Percentiles rank a stretch among this genome's conserved stretches.
Conservation (phyloP, 1,140 invertebrate genomes). For the Ceratina japonica region DNA sequence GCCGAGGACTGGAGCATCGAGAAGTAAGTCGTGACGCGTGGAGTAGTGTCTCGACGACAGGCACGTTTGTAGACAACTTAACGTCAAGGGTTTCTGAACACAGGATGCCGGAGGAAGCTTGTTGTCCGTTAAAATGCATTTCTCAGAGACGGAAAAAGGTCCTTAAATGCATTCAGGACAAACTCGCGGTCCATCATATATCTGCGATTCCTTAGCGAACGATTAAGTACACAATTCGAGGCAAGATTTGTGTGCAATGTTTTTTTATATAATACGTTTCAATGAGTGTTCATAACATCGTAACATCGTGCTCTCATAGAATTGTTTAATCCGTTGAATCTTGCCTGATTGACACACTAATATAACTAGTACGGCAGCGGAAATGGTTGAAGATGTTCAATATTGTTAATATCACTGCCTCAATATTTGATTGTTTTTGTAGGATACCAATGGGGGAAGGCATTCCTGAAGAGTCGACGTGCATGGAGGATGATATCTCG, state of each 20-base stretch:
- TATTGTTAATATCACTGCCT: not conserved
- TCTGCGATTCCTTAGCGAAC: slow-evolving; percentile 65
- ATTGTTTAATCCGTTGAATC: not conserved
- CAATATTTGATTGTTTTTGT: slow-evolving; percentile 11
- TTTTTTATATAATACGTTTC: not conserved
- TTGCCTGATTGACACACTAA: slow-evolving; percentile 1
- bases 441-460: slow-evolving; percentile 64
- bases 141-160: slow-evolving; percentile 67
- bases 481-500: slow-evolving; percentile 62
- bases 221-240: slow-evolving; percentile 44
- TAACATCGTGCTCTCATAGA: not conserved
- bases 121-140: slow-evolving; percentile 75
- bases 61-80: not conserved
- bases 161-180: slow-evolving; percentile 76
- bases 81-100: slow-evolving; percentile 45
- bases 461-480: slow-evolving; percentile 57
- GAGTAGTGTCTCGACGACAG: rapidly evolving
- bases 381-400: not conserved
- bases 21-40: slow-evolving; percentile 64
- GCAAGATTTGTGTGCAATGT: slow-evolving; percentile 16
- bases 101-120: slow-evolving; percentile 69
- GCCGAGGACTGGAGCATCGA: slow-evolving; percentile 67
- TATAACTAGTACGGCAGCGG: not conserved
- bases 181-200: slow-evolving; percentile 71
- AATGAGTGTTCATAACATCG: not conserved